Conservation (phyloP, 2,113 vertebrate species). For the Dromiciops gliroides region DNA sequence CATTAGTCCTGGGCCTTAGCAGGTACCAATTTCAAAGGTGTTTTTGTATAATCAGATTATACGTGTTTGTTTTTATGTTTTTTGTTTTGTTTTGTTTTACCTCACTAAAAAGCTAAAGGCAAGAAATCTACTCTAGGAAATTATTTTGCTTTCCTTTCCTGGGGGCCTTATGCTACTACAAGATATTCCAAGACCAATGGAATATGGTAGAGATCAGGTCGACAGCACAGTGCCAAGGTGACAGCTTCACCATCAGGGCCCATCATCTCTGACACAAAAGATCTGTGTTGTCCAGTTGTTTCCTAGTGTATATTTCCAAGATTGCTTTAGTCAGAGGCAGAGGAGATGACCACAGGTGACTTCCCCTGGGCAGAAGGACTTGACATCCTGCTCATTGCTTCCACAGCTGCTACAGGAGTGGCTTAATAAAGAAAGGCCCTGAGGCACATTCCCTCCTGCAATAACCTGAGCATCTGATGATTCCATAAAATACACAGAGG, state of each 20-base stretch:
- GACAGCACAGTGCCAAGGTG: not conserved
- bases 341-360: not conserved
- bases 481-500: too few species aligned
- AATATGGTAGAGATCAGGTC: not conserved
- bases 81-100: too few species aligned
- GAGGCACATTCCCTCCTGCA: not conserved
- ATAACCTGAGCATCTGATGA: not conserved
- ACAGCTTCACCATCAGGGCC: not conserved
- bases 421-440: conserved; percentile 37
- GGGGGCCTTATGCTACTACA: not conserved
- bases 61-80: too few species aligned
- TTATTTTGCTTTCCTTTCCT: not conserved
- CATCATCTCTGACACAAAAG: not conserved
- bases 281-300: not conserved
- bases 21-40: conserved; percentile 12
- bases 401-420: not conserved
- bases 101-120: conserved; percentile 1
- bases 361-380: conserved; percentile 1
- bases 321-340: not conserved
- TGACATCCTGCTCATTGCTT: not conserved
- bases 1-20: not conserved
- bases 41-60: conserved; percentile 4
- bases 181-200: conserved; percentile 34
- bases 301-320: not conserved
- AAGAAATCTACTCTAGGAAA: not conserved